These are phyloP conservation scores for Eupithecia subfuscata DNA, from an alignment of 2,888 invertebrate species.

Conservation along the genomic window DNA sequence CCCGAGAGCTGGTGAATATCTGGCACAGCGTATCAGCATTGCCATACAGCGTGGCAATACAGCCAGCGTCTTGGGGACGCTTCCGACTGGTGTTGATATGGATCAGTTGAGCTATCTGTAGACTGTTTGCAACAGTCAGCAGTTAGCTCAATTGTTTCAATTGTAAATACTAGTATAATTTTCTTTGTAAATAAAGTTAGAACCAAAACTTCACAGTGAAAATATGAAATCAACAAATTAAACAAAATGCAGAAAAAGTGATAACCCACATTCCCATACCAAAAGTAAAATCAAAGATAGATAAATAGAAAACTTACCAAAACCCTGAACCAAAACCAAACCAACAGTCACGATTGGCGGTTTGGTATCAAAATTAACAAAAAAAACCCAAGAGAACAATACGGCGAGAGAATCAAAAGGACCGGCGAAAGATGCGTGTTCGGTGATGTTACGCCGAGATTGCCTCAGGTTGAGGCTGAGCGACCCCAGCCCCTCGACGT, in stretches of 20 bases:
- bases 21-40: too few species aligned
- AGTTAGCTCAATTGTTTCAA: too few species aligned
- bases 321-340: conserved; percentile 3
- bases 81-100: too few species aligned
- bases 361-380: background rate
- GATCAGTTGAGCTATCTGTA: too few species aligned
- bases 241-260: conserved; percentile 1
- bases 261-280: conserved; percentile 5
- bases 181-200: too few species aligned
- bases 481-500: conserved; percentile 72
- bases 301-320: background rate
- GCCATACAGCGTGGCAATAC: too few species aligned
- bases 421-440: conserved; percentile 23
- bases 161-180: too few species aligned
- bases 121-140: too few species aligned
- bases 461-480: conserved; percentile 76
- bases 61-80: too few species aligned
- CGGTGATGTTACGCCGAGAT: conserved; percentile 72
- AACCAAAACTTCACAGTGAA: background rate
- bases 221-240: conserved; percentile 15
- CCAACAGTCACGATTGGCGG: conserved; percentile 9
- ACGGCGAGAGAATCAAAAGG: conserved; percentile 25
- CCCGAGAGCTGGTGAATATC: too few species aligned
- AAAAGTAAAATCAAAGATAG: conserved; percentile 1
- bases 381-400: conserved; percentile 26